Base-by-base conservation (phyloP, 2,113 vertebrate species). In the Vireo altiloquus region DNA sequence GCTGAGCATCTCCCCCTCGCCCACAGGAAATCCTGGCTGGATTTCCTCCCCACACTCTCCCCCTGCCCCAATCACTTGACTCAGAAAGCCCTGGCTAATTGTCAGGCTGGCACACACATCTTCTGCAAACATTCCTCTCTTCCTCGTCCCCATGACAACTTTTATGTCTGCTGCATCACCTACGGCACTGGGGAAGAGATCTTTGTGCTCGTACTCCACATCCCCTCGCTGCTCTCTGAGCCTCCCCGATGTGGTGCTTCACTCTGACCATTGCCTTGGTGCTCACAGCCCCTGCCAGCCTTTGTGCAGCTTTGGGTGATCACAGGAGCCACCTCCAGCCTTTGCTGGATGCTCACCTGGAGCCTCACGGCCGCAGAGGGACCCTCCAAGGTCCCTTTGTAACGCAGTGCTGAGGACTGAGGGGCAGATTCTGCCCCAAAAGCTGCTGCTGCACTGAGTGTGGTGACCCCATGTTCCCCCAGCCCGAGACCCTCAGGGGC, bases 71-170 rank as follows among this genome's bases (percentile, higher is more conserved):
- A 69, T 80, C 50, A 27, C 40, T 92, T 22, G 80, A 87, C 54
- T 87, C 46, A 35, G 28, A 60, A 19, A 90, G 49, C 72, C 63
- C 76, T 8, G 83, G 87, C 71, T 95, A 88, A 96, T 86, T 86
- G 89, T 92, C 91, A 92, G 88, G 74, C 82, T 54, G 70, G 60
- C 52, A 7, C 4, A 21, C 53, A 39, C n/a, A 20, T 68, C 68
- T 76, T 76, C 27, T 7, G 57, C 6, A 15, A 65, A 28, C 70
- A 89, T 44, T 6, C 69, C 56, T 87, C 69, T 91, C 66, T 35
- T 42, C 60, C 82, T 47, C 47, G 92, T 95, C 95, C 96, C 93
- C 93, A 91, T 92, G 96, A 96, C 96, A 92, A 87, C 90, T 96
- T 96, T 94, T 91, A 82, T 95, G 77, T 82, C 79, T 2, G 2